Conservation (phyloP, 2,113 vertebrate genomes). For the Empidonax alnorum region DNA sequence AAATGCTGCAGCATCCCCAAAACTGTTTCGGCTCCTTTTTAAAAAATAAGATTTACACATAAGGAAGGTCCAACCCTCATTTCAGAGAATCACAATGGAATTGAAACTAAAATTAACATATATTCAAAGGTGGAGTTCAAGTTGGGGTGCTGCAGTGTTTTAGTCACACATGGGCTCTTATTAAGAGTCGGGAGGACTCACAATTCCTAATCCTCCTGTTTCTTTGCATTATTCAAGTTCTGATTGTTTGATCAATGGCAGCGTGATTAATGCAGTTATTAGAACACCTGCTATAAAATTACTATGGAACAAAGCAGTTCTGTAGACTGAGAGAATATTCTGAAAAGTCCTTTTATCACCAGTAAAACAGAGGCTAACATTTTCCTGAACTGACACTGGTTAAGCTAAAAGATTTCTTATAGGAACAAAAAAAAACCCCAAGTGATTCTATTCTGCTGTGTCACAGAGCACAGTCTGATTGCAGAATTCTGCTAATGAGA, state of each 20-base stretch:
- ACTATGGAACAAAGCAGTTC: background rate
- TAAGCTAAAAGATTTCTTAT: background rate
- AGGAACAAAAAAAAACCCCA: background rate
- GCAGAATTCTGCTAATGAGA: background rate
- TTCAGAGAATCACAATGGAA: background rate
- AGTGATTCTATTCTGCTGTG: background rate
- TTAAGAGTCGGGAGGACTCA: background rate
- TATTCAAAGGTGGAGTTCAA: background rate
- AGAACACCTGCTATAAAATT: background rate
- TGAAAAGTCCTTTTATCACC: background rate
- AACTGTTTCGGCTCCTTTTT: background rate
- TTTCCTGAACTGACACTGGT: background rate
- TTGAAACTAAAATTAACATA: background rate
- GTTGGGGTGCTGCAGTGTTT: background rate
- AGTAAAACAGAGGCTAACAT: background rate
- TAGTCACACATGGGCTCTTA: background rate
- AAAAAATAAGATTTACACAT: background rate
- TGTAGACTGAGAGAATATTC: background rate
- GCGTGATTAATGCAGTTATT: background rate
- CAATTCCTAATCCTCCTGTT: background rate
- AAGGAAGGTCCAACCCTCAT: background rate
- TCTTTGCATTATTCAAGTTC: background rate
- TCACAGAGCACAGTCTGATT: background rate
- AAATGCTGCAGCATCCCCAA: background rate
- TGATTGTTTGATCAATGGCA: background rate